phyloP scores from a whole-genome alignment of 1,140 invertebrate genomes.

The Bilobella aurantiaca region DNA sequence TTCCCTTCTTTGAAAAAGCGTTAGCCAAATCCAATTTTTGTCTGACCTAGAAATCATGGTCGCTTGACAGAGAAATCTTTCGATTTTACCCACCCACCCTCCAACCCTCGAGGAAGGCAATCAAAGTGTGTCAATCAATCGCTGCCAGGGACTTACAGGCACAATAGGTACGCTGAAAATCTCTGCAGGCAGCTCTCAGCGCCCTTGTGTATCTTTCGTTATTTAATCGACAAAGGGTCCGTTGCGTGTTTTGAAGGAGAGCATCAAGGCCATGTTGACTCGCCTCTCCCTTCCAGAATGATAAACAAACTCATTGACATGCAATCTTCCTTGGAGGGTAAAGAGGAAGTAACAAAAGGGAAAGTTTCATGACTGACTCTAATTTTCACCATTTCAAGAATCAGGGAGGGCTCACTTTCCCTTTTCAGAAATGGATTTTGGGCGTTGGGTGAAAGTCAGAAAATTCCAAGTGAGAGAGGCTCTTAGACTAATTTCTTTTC shows the following conservation, averaged over 20 bases:
- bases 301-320: neutral
- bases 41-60: no score
- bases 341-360: neutral
- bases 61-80: no score
- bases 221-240: neutral
- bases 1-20: neutral
- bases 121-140: neutral
- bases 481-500: no score
- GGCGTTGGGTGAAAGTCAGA: no score
- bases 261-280: neutral
- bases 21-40: no score
- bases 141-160: neutral
- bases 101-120: neutral
- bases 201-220: neutral
- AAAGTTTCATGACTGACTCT: neutral
- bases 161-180: neutral
- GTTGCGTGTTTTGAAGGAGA: neutral
- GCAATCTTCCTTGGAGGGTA: neutral
- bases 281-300: neutral
- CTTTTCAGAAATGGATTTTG: no score
- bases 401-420: neutral
- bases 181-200: neutral
- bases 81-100: neutral
- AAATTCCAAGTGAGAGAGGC: no score
- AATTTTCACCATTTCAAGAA: neutral